Base-by-base conservation (phyloP, 35 echinoderm and acorn worm species). In the Eucidaris tribuloides region DNA sequence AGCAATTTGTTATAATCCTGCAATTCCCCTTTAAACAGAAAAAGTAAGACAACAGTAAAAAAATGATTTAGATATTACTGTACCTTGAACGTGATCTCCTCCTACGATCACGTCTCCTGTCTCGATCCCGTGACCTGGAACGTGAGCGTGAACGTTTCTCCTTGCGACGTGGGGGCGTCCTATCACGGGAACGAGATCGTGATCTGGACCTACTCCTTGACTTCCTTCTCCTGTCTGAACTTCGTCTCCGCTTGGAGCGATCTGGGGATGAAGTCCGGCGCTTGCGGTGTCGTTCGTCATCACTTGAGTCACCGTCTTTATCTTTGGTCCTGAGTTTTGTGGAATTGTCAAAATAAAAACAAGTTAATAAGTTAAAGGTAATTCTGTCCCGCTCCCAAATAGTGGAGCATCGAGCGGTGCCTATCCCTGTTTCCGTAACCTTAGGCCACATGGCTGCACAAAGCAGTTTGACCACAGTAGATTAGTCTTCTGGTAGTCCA, bases 181-280 rank as follows among this genome's bases (percentile, higher is more conserved):
- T 38, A 14, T 74, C 35, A 18, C n/a, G n/a, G n/a, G n/a, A n/a
- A n/a, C n/a, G 24, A 80, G 77, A 80, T 20, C 85, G 85, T 46
- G 91, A 93, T 30, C 91, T 87, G 7, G 85, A 82, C 48, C 85
- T 40, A 35, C 85, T 87, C 70, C 85, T 79, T 35, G 85, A 87
- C 40, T 48, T 87, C 20, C 85, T 57, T n/a, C 85, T 79, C 0
- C 35, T 33, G 7, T 74, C 68, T 42, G 68, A 17, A 74, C 68
- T 74, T 38, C 38, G 29, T 40, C 44, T 74, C 20, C 68, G 17
- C 9, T 34, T 28, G 25, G 30, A 13, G 30, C 68, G 38, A 40
- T 74, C 58, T 63, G 80, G 59, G 13, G 58, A 65, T 27, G 68
- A 44, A 9, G 41, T 41, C 44, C 59, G 11, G 25, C 80, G 23